Percentiles rank a stretch among this genome's conserved stretches.
phyloP scores from a whole-genome alignment of 2,888 invertebrate genomes.

The Heliconius sara region DNA sequence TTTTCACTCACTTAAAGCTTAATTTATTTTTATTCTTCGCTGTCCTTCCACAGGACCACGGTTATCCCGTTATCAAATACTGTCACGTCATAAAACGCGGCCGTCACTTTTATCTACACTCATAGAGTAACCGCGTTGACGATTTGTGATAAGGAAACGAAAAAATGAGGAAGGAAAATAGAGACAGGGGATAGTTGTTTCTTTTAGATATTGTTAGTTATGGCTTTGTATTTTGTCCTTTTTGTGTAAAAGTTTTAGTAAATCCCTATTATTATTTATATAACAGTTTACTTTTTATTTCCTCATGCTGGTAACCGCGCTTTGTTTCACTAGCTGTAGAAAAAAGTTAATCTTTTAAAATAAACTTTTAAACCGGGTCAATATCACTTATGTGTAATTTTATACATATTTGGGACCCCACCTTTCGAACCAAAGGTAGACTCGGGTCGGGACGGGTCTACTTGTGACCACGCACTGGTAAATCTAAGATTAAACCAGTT shows the following conservation, averaged over 20 bases:
- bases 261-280: too few relatives aligned
- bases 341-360: too few relatives aligned
- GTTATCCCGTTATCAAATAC: conserved; percentile 24
- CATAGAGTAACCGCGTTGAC: conserved; percentile 37
- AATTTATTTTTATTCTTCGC: background rate
- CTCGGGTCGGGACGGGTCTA: too few relatives aligned
- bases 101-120: conserved; percentile 35
- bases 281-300: too few relatives aligned
- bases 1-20: background rate
- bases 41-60: conserved; percentile 1
- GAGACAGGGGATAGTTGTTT: background rate
- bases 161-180: conserved; percentile 19
- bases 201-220: background rate
- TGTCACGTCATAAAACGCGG: conserved; percentile 33
- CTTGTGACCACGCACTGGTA: too few relatives aligned
- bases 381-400: too few relatives aligned
- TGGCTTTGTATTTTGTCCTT: background rate
- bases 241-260: background rate
- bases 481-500: too few relatives aligned
- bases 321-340: too few relatives aligned
- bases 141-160: conserved; percentile 38
- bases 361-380: too few relatives aligned
- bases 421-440: too few relatives aligned
- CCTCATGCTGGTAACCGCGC: too few relatives aligned
- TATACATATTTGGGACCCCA: too few relatives aligned